Conservation (phyloP, 2,888 invertebrate species). For the Drosophila anomalata region DNA sequence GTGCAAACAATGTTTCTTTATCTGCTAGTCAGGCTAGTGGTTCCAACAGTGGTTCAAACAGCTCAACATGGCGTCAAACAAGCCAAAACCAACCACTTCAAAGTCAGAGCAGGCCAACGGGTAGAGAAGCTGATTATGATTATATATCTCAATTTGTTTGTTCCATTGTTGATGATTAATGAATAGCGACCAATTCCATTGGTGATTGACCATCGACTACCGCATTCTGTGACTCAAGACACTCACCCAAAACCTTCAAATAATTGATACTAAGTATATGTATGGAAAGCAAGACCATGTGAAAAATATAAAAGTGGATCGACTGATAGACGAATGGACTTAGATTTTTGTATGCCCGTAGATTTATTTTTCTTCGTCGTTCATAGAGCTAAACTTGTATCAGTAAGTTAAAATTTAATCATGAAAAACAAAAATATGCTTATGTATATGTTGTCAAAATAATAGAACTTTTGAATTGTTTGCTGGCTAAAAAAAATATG, state of each 20-base stretch:
- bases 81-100: slow-evolving; percentile 80
- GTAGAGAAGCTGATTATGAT: slow-evolving; percentile 83
- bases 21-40: slow-evolving; percentile 40
- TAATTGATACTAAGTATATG: slow-evolving; percentile 47
- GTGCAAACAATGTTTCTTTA: slow-evolving; percentile 43
- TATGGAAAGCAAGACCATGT: slow-evolving; percentile 56
- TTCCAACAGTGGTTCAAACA: slow-evolving; percentile 48
- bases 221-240: slow-evolving; percentile 57
- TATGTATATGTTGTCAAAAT: slow-evolving; percentile 24
- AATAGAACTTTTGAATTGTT: slow-evolving; percentile 35
- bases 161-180: slow-evolving; percentile 83
- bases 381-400: slow-evolving; percentile 69
- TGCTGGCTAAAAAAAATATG: slow-evolving; percentile 32
- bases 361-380: slow-evolving; percentile 75
- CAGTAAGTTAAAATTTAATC: slow-evolving; percentile 56
- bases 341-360: slow-evolving; percentile 80
- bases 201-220: slow-evolving; percentile 38
- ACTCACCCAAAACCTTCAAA: slow-evolving; percentile 55
- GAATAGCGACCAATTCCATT: slow-evolving; percentile 44
- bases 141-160: slow-evolving; percentile 83
- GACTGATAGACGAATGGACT: slow-evolving; percentile 81
- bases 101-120: slow-evolving; percentile 81
- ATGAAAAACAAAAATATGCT: slow-evolving; percentile 26
- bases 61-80: slow-evolving; percentile 72
- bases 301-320: slow-evolving; percentile 63